Percentiles rank a stretch among this genome's conserved stretches.
phyloP scores from a whole-genome alignment of 1,140 invertebrate genomes.

The Grapholita molesta region DNA sequence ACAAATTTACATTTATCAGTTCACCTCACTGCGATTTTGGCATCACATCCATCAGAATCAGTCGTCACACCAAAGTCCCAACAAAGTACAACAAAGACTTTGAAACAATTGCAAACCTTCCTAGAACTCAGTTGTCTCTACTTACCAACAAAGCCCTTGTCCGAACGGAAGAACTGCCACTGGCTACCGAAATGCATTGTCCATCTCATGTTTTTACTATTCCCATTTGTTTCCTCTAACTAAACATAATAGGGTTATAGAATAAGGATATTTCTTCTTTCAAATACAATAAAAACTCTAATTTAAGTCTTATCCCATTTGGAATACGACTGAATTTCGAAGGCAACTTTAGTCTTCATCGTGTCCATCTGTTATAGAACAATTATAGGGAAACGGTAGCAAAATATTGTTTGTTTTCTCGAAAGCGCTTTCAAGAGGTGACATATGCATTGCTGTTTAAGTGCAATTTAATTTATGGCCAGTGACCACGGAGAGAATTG shows the following conservation, averaged over 20 bases:
- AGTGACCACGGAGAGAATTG: slow-evolving; percentile 57
- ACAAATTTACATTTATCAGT: too few species aligned
- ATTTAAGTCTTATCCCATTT: not conserved
- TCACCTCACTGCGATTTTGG: not conserved
- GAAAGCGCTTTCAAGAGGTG: slow-evolving; percentile 61
- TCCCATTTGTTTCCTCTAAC: slow-evolving; percentile 57
- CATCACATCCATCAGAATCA: not conserved
- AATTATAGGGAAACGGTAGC: slow-evolving; percentile 60
- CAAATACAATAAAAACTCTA: not conserved
- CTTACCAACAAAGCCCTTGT: slow-evolving; percentile 54
- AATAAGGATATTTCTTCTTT: slow-evolving; percentile 22
- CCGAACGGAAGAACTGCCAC: slow-evolving; percentile 58
- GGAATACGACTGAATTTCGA: not conserved
- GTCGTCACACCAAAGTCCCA: slow-evolving; percentile 1
- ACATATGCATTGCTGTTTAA: slow-evolving; percentile 57
- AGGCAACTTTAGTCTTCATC: slow-evolving; percentile 28
- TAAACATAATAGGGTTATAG: slow-evolving; percentile 66
- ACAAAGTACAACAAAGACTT: slow-evolving; percentile 26
- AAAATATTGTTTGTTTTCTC: slow-evolving; percentile 74
- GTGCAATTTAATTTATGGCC: slow-evolving; percentile 60
- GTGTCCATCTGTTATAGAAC: slow-evolving; percentile 50
- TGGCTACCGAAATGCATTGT: slow-evolving; percentile 47
- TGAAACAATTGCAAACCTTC: slow-evolving; percentile 31
- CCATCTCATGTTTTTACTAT: slow-evolving; percentile 45
- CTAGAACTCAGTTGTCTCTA: slow-evolving; percentile 47